These are phyloP conservation scores for Lithobates sylvaticus DNA, from an alignment of 2,797 vertebrate genomes.

Conservation along the genomic window DNA sequence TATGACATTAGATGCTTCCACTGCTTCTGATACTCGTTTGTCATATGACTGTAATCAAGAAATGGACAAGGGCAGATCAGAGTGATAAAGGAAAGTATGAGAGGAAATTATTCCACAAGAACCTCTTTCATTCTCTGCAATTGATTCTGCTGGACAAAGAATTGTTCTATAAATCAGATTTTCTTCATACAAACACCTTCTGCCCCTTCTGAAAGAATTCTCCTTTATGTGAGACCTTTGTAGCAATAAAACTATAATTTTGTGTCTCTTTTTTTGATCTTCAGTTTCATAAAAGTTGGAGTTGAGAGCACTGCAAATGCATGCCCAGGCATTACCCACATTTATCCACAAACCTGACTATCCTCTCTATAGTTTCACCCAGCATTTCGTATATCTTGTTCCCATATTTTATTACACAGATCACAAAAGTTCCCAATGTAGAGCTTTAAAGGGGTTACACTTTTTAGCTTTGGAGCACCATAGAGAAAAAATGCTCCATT, in stretches of 20 bases:
- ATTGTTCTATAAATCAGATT: conserved; percentile 55
- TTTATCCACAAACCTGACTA: no score
- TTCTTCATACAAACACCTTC: conserved; percentile 4
- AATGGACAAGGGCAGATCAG: conserved; percentile 54
- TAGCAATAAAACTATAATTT: background rate
- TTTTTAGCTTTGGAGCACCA: no score
- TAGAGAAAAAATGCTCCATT: no score
- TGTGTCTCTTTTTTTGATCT: background rate
- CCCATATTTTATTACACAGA: no score
- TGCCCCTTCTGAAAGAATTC: background rate
- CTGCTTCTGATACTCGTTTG: conserved; percentile 53
- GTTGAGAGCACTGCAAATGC: no score
- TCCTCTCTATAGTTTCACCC: no score
- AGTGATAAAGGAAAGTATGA: conserved; percentile 22
- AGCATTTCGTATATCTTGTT: no score
- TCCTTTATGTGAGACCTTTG: background rate
- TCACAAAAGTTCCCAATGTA: no score
- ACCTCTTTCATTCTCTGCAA: conserved; percentile 48
- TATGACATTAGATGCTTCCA: conserved; percentile 30
- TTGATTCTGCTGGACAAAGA: conserved; percentile 41
- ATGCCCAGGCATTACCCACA: no score
- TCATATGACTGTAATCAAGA: conserved; percentile 60
- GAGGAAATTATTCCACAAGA: conserved; percentile 51
- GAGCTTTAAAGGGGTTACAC: no score
- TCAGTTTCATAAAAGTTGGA: background rate